Percentiles rank a stretch among this genome's conserved stretches.
These are phyloP conservation scores for Microtus californicus DNA, from an alignment of 2,797 vertebrate species.

Conservation along the genomic window DNA sequence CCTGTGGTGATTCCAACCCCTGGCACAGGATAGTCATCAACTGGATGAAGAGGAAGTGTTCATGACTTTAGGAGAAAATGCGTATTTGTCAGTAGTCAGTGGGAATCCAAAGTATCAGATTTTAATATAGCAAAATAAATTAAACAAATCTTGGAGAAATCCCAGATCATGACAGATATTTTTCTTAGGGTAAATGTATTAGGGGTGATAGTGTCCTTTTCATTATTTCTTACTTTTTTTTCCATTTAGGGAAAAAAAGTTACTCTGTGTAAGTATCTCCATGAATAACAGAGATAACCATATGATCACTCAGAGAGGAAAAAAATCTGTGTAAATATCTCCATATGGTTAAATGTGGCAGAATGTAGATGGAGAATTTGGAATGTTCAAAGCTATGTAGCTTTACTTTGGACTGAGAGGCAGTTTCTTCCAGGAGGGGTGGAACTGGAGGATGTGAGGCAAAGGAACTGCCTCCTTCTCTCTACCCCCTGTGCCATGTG, in stretches of 20 bases:
- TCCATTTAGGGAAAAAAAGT: neutral
- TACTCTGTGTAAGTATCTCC: neutral
- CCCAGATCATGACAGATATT: neutral
- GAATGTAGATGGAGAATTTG: neutral
- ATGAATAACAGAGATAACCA: neutral
- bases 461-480: neutral
- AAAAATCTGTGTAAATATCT: neutral
- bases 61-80: neutral
- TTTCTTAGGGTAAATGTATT: neutral
- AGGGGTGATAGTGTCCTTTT: neutral
- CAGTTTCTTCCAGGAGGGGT: neutral
- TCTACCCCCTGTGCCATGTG: neutral
- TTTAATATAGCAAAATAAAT: neutral
- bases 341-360: neutral
- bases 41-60: neutral
- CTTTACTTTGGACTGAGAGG: neutral
- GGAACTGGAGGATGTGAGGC: neutral
- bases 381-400: neutral
- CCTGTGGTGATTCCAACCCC: neutral
- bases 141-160: constrained; percentile 8
- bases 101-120: neutral
- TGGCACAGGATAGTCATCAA: neutral
- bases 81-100: neutral
- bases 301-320: neutral
- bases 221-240: neutral